Evolutionary conservation across 2,888 invertebrate species (phyloP).

Genomic region (Cataglyphis altisquamis): DNA sequence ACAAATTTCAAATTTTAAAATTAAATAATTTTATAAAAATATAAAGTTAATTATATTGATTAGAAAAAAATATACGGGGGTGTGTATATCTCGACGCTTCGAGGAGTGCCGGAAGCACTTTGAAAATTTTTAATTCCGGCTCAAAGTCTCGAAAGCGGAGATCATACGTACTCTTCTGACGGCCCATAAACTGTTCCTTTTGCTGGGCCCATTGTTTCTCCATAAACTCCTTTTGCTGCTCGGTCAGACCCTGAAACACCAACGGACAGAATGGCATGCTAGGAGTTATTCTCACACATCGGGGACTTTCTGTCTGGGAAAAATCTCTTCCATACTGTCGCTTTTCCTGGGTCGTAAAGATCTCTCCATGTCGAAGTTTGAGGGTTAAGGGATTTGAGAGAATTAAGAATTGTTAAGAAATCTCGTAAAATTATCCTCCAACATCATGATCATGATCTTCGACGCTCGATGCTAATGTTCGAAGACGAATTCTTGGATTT

Average conservation of each 20-base stretch:
- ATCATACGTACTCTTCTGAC: slow-evolving; percentile 93
- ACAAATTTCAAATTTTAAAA: not conserved
- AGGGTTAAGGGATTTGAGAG: slow-evolving; percentile 24
- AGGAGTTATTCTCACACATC: slow-evolving; percentile 79
- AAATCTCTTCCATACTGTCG: slow-evolving; percentile 23
- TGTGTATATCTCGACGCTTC: not conserved
- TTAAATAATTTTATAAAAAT: not conserved
- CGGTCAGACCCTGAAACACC: slow-evolving; percentile 93
- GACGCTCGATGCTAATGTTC: not conserved
- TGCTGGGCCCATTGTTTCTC: slow-evolving; percentile 97
- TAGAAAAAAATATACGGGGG: not conserved
- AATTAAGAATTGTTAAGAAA: slow-evolving; percentile 36
- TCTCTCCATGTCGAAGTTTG: slow-evolving; percentile 51
- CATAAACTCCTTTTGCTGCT: slow-evolving; percentile 92
- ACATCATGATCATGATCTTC: slow-evolving; percentile 16
- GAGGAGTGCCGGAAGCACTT: slow-evolving; percentile 11
- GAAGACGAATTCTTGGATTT: slow-evolving; percentile 7
- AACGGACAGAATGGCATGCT: slow-evolving; percentile 83
- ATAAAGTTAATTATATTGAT: not conserved
- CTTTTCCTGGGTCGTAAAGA: slow-evolving; percentile 52
- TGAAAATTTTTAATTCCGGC: not conserved
- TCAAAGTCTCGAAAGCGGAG: slow-evolving; percentile 17
- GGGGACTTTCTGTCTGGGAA: slow-evolving; percentile 59
- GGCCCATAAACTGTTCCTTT: slow-evolving; percentile 94
- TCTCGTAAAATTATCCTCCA: slow-evolving; percentile 11